phyloP scores from a whole-genome alignment of 1,140 invertebrate species.

The Meloidogyne exigua region DNA sequence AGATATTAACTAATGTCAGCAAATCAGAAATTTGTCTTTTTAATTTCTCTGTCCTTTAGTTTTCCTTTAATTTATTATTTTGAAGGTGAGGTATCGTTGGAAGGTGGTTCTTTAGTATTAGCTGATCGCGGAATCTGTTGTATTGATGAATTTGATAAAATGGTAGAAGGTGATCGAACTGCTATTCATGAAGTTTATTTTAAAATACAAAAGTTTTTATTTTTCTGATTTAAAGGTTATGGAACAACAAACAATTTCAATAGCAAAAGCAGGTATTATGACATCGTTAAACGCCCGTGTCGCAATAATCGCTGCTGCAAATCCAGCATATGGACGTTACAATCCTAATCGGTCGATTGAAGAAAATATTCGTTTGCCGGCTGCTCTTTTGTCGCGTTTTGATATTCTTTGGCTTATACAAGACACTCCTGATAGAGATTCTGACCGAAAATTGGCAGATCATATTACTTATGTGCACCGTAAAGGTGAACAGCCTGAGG shows the following conservation, averaged over 20 bases:
- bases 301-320: conserved; percentile 95
- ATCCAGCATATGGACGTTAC: conserved; percentile 95
- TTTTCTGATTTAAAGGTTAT: conserved; percentile 69
- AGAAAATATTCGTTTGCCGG: conserved; percentile 95
- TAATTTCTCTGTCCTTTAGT: no score
- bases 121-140: conserved; percentile 96
- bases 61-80: no score
- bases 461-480: conserved; percentile 98
- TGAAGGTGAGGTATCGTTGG: conserved; percentile 83
- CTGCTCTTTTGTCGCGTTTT: conserved; percentile 94
- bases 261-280: conserved; percentile 98
- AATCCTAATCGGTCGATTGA: conserved; percentile 90
- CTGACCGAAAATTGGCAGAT: conserved; percentile 87
- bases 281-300: conserved; percentile 92
- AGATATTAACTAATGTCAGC: no score
- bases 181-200: conserved; percentile 88
- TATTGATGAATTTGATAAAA: conserved; percentile 99
- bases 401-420: conserved; percentile 90
- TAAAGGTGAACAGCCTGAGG: conserved; percentile 77
- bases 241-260: conserved; percentile 99
- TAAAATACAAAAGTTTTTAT: not conserved
- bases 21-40: no score
- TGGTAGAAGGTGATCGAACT: conserved; percentile 90
- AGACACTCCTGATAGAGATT: conserved; percentile 86
- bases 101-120: conserved; percentile 94